Conservation (phyloP, 2,797 vertebrate genomes). For the Telmatherina bonti region DNA sequence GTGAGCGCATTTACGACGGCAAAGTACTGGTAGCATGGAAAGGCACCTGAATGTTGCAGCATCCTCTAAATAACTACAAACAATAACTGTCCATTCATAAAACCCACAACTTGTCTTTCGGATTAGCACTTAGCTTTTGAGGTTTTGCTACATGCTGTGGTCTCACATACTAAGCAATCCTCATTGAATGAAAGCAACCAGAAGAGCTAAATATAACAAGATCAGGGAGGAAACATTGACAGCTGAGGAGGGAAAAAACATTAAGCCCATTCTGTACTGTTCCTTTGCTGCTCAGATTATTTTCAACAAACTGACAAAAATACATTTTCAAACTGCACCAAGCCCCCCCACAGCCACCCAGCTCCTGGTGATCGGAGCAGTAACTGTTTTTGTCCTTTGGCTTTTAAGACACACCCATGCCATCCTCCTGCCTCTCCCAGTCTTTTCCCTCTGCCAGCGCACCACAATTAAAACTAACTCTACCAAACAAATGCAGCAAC, state of each 20-base stretch:
- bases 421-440: constrained; percentile 30
- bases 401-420: constrained; percentile 43
- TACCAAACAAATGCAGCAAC: constrained; percentile 2
- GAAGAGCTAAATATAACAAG: background rate
- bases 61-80: background rate
- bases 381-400: constrained; percentile 56
- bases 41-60: constrained; percentile 6
- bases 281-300: constrained; percentile 1
- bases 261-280: background rate
- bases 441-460: constrained; percentile 25
- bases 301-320: constrained; percentile 11
- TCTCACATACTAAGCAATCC: constrained; percentile 7
- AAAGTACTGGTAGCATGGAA: background rate
- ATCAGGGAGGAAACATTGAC: background rate
- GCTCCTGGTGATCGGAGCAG: constrained; percentile 65
- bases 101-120: constrained; percentile 10
- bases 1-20: background rate
- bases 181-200: constrained; percentile 8
- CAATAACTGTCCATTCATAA: background rate
- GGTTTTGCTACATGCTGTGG: constrained; percentile 13
- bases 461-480: constrained; percentile 28
- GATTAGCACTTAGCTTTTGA: constrained; percentile 15
- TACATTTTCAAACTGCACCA: constrained; percentile 10
- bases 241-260: background rate
- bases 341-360: constrained; percentile 26